Base-by-base conservation (phyloP, 2,888 invertebrate species). In the Drosophila meridiana region DNA sequence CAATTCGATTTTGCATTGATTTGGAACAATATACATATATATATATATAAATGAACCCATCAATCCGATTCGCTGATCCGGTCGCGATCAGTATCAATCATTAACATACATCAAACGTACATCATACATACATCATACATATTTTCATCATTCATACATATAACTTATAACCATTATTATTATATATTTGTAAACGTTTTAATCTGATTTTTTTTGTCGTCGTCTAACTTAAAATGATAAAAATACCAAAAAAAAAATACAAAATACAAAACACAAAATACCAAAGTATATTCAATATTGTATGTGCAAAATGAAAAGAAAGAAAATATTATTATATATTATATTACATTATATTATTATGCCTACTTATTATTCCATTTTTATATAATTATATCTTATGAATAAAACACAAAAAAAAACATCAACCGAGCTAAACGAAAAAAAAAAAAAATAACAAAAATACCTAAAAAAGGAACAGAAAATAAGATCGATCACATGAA, bases 351-450 rank as follows among this genome's bases (percentile, higher is more conserved):
- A 85, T 74, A 84, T 87, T 85, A 85, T 85, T 85, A 85, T 83
- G 88, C 85, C 85, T 85, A 85, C 78, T 85, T 85, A 85, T 87
- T 87, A 87, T 87, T 88, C 89, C 85, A 88, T 90, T 90, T 84
- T 85, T 88, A 89, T 87, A 87, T 87, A 87, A 85, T 90, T 89
- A 89, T 75, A 86, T 86, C 87, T 89, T 86, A 86, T 68, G 57
- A 78, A 80, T 79, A 76, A 78, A 78, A 76, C 65, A 70, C 59
- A 62, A 64, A 78, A 68, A 61, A 11, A 26, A 45, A 11, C 71
- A 68, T 53, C 50, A 60, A 32, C 34, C 59, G 47, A 55, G n/a
- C 67, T 58, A 64, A 42, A 36, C 30, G 57, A 60, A 71, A 66
- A 65, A 61, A n/a, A 61, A 67, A 59, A 69, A 63, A 78, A 72